Evolutionary conservation across 30 jellyfish, hydroid and myxozoan species (phyloP).

Genomic region (Cassiopea andromeda): DNA sequence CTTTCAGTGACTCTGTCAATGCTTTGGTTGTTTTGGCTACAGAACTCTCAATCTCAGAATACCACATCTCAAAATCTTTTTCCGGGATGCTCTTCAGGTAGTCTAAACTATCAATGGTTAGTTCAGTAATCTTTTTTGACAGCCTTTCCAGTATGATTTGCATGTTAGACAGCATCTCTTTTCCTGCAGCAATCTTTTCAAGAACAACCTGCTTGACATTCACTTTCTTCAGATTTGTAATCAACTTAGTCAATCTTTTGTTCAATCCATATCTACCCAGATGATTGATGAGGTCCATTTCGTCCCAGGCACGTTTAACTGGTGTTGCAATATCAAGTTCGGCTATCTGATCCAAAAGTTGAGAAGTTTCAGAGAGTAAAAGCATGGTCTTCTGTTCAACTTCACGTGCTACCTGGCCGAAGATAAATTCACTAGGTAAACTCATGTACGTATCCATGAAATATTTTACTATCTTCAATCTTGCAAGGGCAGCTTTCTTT

Average conservation of each 20-base stretch:
- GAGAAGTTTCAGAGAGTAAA: conserved; percentile 57
- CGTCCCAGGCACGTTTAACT: conserved; percentile 79
- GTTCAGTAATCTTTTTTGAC: conserved; percentile 9
- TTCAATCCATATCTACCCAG: conserved; percentile 79
- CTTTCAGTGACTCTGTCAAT: background rate
- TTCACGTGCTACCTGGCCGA: conserved; percentile 3
- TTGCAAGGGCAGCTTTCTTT: background rate
- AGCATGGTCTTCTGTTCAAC: conserved; percentile 36
- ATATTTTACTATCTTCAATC: background rate
- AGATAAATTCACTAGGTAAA: conserved; percentile 50
- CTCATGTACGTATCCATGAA: conserved; percentile 11
- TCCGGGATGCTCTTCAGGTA: conserved; percentile 81
- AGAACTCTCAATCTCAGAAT: conserved; percentile 53
- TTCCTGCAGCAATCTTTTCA: conserved; percentile 1
- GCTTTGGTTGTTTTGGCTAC: conserved; percentile 23
- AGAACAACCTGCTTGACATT: conserved; percentile 58
- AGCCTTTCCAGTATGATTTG: background rate
- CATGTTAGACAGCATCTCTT: background rate
- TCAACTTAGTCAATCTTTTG: conserved; percentile 26
- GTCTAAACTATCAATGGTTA: conserved; percentile 13
- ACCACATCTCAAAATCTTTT: conserved; percentile 81
- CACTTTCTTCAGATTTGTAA: conserved; percentile 59
- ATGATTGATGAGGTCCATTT: conserved; percentile 66
- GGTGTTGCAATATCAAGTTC: conserved; percentile 77
- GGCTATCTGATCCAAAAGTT: conserved; percentile 59